phyloP scores from a whole-genome alignment of 2,888 invertebrate species.

The Eugnorisma glareosa region DNA sequence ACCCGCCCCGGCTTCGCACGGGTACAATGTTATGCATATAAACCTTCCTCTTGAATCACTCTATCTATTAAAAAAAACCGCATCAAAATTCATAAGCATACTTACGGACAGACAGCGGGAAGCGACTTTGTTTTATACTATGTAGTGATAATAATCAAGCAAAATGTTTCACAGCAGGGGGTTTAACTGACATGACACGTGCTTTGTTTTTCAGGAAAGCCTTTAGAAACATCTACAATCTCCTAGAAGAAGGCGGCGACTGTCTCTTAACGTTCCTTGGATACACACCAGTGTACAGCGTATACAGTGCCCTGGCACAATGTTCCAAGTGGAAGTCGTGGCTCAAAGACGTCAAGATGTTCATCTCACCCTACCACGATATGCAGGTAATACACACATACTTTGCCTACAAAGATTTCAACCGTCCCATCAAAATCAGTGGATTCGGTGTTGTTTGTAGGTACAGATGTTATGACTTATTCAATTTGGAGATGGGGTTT shows the following conservation, averaged over 20 bases:
- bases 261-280: conserved; percentile 61
- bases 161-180: not conserved
- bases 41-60: too few species aligned
- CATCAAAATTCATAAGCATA: too few species aligned
- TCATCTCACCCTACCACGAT: conserved; percentile 61
- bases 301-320: conserved; percentile 51
- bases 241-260: conserved; percentile 58
- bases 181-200: not conserved
- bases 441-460: too few species aligned
- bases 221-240: conserved; percentile 58
- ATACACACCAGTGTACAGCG: conserved; percentile 53
- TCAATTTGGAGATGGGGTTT: not conserved
- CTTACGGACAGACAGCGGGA: too few species aligned
- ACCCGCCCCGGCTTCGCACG: too few species aligned
- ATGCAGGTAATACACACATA: conserved; percentile 52
- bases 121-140: too few species aligned
- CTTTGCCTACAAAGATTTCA: not conserved
- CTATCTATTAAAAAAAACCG: too few species aligned
- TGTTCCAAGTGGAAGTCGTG: conserved; percentile 62
- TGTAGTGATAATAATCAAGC: too few species aligned
- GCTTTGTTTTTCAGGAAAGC: conserved; percentile 55
- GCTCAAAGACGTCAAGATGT: conserved; percentile 55
- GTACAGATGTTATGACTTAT: not conserved
- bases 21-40: too few species aligned
- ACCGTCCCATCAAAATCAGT: not conserved